A percentile compares a stretch with the other conserved stretches of the same genome.
Evolutionary conservation across 2,113 vertebrate genomes (phyloP).

Genomic region (Ochotona curzoniae): DNA sequence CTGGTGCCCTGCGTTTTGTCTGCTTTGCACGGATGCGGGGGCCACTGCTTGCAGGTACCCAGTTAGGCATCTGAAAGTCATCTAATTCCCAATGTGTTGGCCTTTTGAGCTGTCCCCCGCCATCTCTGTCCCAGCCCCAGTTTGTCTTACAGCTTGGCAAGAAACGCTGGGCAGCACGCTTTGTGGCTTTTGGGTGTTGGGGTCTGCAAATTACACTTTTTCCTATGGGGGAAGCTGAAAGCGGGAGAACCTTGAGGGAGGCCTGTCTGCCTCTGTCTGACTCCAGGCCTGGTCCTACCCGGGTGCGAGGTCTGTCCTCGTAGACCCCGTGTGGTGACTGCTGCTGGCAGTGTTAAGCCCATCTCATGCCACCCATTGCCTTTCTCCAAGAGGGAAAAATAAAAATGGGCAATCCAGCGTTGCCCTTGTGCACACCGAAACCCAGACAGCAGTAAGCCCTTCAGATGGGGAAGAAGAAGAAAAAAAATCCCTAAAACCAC

Average conservation of each 20-base stretch:
- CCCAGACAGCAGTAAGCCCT: slow-evolving; percentile 62
- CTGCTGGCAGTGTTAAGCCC: slow-evolving; percentile 79
- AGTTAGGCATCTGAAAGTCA: slow-evolving; percentile 79
- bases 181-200: slow-evolving; percentile 80
- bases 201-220: slow-evolving; percentile 80
- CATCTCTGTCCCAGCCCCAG: slow-evolving; percentile 49
- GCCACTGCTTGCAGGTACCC: slow-evolving; percentile 70
- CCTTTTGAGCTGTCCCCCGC: background rate
- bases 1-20: too few species aligned
- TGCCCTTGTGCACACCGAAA: slow-evolving; percentile 63
- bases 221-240: slow-evolving; percentile 64
- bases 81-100: slow-evolving; percentile 77
- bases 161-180: slow-evolving; percentile 73
- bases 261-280: too few species aligned
- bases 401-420: slow-evolving; percentile 68
- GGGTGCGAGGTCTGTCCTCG: slow-evolving; percentile 74
- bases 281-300: too few species aligned
- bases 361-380: slow-evolving; percentile 80
- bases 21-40: too few species aligned
- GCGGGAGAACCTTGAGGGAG: background rate
- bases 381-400: slow-evolving; percentile 72
- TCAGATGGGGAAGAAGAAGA: background rate
- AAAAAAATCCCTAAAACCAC: background rate
- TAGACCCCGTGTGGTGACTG: slow-evolving; percentile 79
- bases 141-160: slow-evolving; percentile 47